These are phyloP conservation scores for Hesperophylax magnus DNA, from an alignment of 1,140 invertebrate species.

Conservation along the genomic window DNA sequence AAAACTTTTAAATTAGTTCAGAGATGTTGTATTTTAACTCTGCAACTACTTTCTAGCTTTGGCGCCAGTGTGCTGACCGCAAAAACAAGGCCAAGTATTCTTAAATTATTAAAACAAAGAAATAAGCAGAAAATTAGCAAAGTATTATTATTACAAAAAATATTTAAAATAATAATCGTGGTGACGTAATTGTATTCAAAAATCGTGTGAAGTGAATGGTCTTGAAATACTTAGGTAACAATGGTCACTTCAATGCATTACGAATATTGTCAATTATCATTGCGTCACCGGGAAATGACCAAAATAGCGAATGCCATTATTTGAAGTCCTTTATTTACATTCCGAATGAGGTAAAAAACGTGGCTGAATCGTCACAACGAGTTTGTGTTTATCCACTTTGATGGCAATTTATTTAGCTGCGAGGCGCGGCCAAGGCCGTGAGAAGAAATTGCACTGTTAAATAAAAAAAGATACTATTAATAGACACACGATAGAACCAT, in stretches of 20 bases:
- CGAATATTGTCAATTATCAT: neutral
- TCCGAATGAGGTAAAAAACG: neutral
- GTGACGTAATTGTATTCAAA: no score
- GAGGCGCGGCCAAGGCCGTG: slow-evolving; percentile 4
- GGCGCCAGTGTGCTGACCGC: no score
- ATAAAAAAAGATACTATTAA: neutral
- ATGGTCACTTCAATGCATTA: neutral
- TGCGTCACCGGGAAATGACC: slow-evolving; percentile 7
- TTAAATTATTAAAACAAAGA: no score
- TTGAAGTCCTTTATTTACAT: slow-evolving; percentile 19
- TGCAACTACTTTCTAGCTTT: no score
- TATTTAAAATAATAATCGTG: no score
- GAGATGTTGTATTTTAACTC: no score
- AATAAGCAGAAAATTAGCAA: no score
- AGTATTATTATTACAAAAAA: no score
- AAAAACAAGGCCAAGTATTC: no score
- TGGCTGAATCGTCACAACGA: neutral
- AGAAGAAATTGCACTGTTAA: slow-evolving; percentile 1
- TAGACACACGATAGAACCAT: no score
- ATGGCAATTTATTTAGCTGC: slow-evolving; percentile 14
- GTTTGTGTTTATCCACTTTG: neutral
- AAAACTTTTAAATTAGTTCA: no score
- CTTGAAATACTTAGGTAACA: neutral
- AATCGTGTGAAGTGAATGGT: slow-evolving; percentile 7
- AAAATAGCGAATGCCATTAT: slow-evolving; percentile 6